phyloP scores from a whole-genome alignment of 2,797 vertebrate species.

The Phoeniculus purpureus region DNA sequence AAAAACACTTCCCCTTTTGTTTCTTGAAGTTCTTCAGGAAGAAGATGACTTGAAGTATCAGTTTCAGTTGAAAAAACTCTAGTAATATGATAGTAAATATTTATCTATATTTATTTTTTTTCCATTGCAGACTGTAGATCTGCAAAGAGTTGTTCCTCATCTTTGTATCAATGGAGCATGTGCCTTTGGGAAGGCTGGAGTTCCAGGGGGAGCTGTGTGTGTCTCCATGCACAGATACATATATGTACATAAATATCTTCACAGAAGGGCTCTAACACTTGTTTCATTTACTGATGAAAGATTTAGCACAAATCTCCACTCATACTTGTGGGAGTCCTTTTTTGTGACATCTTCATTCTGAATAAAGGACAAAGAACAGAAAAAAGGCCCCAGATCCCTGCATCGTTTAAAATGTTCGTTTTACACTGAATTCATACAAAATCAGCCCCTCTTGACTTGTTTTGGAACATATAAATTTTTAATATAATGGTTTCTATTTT shows the following conservation, averaged over 20 bases:
- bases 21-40: constrained; percentile 12
- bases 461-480: not conserved
- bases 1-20: not conserved
- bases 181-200: constrained; percentile 1
- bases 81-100: not conserved
- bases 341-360: not conserved
- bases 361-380: not conserved
- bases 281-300: not conserved
- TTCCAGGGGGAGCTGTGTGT: not conserved
- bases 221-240: not conserved
- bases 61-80: not conserved
- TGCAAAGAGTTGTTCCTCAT: constrained; percentile 1
- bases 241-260: not conserved
- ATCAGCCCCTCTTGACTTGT: not conserved
- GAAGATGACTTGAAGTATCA: not conserved
- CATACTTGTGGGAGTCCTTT: not conserved
- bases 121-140: not conserved
- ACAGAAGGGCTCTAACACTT: not conserved
- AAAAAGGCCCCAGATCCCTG: not conserved
- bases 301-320: not conserved
- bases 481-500: not conserved
- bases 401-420: not conserved
- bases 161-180: not conserved
- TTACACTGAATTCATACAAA: not conserved
- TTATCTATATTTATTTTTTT: constrained; percentile 20